phyloP scores from a whole-genome alignment of 2,113 vertebrate species.

The Hemiprocne comata region DNA sequence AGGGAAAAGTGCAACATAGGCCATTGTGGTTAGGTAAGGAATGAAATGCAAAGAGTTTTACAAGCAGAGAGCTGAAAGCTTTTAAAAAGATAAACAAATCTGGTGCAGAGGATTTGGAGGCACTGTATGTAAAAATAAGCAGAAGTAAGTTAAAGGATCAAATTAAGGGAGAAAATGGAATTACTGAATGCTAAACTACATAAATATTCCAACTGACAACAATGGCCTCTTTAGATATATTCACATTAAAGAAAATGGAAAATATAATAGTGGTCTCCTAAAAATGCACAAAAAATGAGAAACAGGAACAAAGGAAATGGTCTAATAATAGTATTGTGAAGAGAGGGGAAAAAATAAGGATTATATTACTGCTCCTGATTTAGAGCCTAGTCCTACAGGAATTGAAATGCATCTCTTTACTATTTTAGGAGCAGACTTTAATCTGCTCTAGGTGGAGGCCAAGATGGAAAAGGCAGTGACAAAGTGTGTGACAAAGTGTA shows the following conservation, averaged over 20 bases:
- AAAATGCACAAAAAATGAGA: slow-evolving; percentile 64
- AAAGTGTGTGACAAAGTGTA: too few relatives aligned
- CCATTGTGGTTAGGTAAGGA: slow-evolving; percentile 68
- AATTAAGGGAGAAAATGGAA: slow-evolving; percentile 65
- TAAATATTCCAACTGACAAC: slow-evolving; percentile 67
- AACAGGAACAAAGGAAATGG: slow-evolving; percentile 23
- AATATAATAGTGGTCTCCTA: slow-evolving; percentile 58
- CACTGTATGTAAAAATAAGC: slow-evolving; percentile 70
- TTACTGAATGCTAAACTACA: slow-evolving; percentile 67
- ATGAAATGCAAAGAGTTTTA: slow-evolving; percentile 73
- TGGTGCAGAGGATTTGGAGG: slow-evolving; percentile 41
- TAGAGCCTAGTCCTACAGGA: neutral
- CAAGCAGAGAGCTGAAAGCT: slow-evolving; percentile 68
- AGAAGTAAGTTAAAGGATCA: slow-evolving; percentile 67
- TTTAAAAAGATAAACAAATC: slow-evolving; percentile 67
- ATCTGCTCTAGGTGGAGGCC: neutral
- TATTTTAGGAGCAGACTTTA: neutral
- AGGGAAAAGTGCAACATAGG: slow-evolving; percentile 64
- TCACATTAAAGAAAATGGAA: slow-evolving; percentile 51
- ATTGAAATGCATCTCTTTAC: neutral
- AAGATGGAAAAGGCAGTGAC: neutral
- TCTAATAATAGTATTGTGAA: slow-evolving; percentile 14
- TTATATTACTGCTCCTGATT: slow-evolving; percentile 26
- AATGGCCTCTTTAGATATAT: slow-evolving; percentile 47
- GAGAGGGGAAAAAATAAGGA: neutral